Evolutionary conservation across 2,888 invertebrate species (phyloP), one percentile per base, ranked within the genome.

Genomic region (Sphaerophoria taeniata): DNA sequence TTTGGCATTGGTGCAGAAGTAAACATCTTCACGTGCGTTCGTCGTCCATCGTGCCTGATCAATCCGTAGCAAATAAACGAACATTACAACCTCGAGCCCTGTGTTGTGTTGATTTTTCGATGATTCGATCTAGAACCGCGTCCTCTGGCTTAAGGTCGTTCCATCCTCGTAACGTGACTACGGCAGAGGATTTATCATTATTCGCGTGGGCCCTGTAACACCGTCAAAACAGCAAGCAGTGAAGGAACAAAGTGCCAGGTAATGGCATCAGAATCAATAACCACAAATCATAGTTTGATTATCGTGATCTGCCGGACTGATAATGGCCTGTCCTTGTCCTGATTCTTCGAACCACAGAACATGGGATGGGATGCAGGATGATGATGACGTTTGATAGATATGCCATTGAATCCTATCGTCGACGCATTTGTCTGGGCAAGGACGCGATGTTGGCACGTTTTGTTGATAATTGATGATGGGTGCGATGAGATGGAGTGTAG

Each of bases 251-350:
- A 85, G 81, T 85, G 85, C 81, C 77, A 85, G 77, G 76, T 77
- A 85, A 85, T 85, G 76, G 81, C 85, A 85, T 81, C 85, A 81
- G 65, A 85, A 85, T 85, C 85, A 85, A 85, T 85, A 85, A 85
- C 85, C 85, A 85, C 85, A 85, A 85, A 85, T 85, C 85, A 85
- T 81, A 77, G 76, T 85, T 85, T 85, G 85, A 85, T 81, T 81
- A 85, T 85, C 85, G 76, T 85, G 85, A 81, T 85, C 81, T 69
- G 73, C 73, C 63, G 33, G 69, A 9, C 45, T 73, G 81, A 85
- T 81, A 85, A 81, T 85, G 69, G 55, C 34, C 39, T 7, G 39
- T 39, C 9, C 65, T 58, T 49, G 61, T 36, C 61, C 74, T 69
- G 74, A 73, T 69, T 60, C 73, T 58, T 24, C 24, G 24, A 24